Evolutionary conservation across 2,113 vertebrate species (phyloP).

Genomic region (Pollimyrus isidori): DNA sequence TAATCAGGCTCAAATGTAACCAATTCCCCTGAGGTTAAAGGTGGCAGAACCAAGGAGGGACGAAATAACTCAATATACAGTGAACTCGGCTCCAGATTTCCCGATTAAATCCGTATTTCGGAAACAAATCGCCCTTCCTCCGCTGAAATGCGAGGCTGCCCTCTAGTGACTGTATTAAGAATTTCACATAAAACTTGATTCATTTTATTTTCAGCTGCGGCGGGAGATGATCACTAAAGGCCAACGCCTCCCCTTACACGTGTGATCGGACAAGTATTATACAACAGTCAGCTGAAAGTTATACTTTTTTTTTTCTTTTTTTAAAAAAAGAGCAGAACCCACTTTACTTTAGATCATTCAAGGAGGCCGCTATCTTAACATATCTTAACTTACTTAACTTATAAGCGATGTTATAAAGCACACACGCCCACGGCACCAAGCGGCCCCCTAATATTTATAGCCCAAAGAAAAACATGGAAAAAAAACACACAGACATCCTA

Average conservation of each 20-base stretch:
- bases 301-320: background rate
- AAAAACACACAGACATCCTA: background rate
- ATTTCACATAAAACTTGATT: background rate
- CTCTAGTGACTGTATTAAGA: background rate
- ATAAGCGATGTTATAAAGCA: background rate
- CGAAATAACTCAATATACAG: constrained; percentile 15
- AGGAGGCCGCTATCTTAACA: background rate
- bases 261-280: background rate
- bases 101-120: background rate
- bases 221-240: background rate
- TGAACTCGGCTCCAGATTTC: background rate
- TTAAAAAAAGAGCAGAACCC: background rate
- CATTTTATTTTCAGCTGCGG: background rate
- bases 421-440: background rate
- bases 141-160: constrained; percentile 13
- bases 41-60: background rate
- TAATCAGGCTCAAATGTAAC: constrained; percentile 8
- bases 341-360: background rate
- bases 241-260: background rate
- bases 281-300: background rate
- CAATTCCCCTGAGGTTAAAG: constrained; percentile 12
- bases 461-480: background rate
- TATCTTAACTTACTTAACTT: background rate
- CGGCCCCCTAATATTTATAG: background rate
- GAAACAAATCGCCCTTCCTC: background rate